Conservation (phyloP, 2,888 invertebrate genomes). For the Busseola fusca region DNA sequence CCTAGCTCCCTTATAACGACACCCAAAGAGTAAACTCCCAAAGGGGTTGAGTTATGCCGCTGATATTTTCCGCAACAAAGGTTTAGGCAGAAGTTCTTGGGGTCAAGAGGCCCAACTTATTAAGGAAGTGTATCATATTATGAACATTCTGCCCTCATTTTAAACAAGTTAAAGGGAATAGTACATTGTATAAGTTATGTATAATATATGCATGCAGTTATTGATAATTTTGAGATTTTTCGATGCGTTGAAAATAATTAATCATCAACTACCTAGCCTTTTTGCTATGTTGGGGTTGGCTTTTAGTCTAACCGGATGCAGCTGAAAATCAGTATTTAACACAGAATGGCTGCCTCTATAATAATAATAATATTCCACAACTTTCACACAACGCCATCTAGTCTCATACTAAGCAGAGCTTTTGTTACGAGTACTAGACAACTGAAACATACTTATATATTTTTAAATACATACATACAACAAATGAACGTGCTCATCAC, state of each 20-base stretch:
- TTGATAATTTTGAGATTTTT: neutral
- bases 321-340: too few relatives aligned
- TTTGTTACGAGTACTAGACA: too few relatives aligned
- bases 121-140: slow-evolving; percentile 4
- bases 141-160: neutral
- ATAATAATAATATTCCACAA: too few relatives aligned
- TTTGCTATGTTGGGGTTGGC: too few relatives aligned
- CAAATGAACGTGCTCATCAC: too few relatives aligned
- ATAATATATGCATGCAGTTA: neutral
- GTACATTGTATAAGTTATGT: neutral
- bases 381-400: too few relatives aligned
- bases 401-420: too few relatives aligned
- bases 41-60: slow-evolving; percentile 31
- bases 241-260: neutral
- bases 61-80: slow-evolving; percentile 21
- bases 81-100: slow-evolving; percentile 4
- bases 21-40: slow-evolving; percentile 20
- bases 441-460: too few relatives aligned
- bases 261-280: too few relatives aligned
- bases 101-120: slow-evolving; percentile 12
- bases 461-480: too few relatives aligned
- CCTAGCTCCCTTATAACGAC: slow-evolving; percentile 28
- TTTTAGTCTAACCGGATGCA: too few relatives aligned
- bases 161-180: neutral
- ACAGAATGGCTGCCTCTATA: too few relatives aligned